phyloP scores from a whole-genome alignment of 2,888 invertebrate species.

The Isoperla grammatica region DNA sequence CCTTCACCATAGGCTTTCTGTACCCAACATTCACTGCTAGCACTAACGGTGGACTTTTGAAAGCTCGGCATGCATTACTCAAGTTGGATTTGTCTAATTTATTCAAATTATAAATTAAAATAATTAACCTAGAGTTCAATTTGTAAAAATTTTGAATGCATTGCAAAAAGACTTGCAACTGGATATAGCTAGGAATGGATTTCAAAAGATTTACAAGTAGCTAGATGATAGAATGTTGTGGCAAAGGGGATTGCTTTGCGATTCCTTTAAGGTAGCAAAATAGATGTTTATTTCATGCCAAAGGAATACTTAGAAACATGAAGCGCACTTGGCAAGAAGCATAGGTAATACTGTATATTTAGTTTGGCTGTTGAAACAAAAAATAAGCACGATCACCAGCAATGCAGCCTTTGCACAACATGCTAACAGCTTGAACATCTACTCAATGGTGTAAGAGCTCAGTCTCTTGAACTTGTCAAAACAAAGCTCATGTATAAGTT shows the following conservation, averaged over 20 bases:
- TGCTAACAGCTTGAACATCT: constrained; percentile 44
- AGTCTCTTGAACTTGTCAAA: constrained; percentile 4
- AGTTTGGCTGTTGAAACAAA: constrained; percentile 23
- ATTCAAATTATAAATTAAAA: no score
- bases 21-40: constrained; percentile 32
- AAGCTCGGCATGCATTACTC: constrained; percentile 33
- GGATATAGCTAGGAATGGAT: constrained; percentile 45
- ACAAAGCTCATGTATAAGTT: constrained; percentile 28
- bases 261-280: constrained; percentile 8
- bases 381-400: constrained; percentile 29
- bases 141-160: constrained; percentile 25
- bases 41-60: constrained; percentile 33
- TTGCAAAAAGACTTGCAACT: constrained; percentile 42
- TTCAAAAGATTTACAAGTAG: constrained; percentile 39
- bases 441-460: no score
- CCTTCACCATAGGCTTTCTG: constrained; percentile 32
- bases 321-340: constrained; percentile 18
- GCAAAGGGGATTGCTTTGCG: constrained; percentile 26
- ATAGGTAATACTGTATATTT: constrained; percentile 10
- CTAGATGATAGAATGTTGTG: constrained; percentile 47
- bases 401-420: constrained; percentile 44
- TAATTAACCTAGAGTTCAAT: constrained; percentile 5
- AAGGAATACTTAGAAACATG: constrained; percentile 6
- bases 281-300: constrained; percentile 15
- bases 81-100: no score